These are phyloP conservation scores for Oscheius onirici DNA, from an alignment of 2,888 invertebrate species.

Conservation along the genomic window DNA sequence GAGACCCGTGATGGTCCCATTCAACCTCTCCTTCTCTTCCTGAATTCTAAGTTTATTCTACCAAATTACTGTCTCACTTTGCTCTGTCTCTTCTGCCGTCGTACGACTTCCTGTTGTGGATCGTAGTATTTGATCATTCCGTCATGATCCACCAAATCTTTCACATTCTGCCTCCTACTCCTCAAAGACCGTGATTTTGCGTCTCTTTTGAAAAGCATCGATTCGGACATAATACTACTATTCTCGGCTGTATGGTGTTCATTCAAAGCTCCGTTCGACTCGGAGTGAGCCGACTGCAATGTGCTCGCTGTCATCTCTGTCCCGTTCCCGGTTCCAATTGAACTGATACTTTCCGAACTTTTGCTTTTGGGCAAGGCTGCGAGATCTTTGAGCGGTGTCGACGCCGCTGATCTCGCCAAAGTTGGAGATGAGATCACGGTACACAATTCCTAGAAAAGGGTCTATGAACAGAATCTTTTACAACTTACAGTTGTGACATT, in stretches of 20 bases:
- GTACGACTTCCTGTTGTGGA: slow-evolving; percentile 36
- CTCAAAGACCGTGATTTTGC: not conserved
- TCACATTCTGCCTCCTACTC: slow-evolving; percentile 8
- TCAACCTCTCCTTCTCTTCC: not conserved
- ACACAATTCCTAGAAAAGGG: not conserved
- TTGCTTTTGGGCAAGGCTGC: slow-evolving; percentile 40
- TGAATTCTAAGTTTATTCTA: not conserved
- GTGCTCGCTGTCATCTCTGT: not conserved
- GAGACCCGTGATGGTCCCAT: slow-evolving; percentile 1
- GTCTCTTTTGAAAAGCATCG: not conserved
- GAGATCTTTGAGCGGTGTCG: slow-evolving; percentile 17
- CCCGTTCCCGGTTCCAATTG: slow-evolving; percentile 20
- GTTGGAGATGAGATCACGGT: slow-evolving; percentile 20
- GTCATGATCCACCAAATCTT: slow-evolving; percentile 42
- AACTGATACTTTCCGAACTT: slow-evolving; percentile 50
- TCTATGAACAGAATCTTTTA: not conserved
- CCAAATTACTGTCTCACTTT: not conserved
- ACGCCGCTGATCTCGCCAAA: not conserved
- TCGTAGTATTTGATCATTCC: slow-evolving; percentile 48
- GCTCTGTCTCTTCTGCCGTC: slow-evolving; percentile 32
- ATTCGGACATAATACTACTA: not conserved
- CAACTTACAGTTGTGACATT: not conserved
- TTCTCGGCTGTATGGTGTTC: slow-evolving; percentile 11
- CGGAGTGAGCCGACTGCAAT: slow-evolving; percentile 11
- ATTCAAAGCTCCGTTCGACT: slow-evolving; percentile 28